Conservation (phyloP, 2,797 vertebrate species). For the Borostomias antarcticus region DNA sequence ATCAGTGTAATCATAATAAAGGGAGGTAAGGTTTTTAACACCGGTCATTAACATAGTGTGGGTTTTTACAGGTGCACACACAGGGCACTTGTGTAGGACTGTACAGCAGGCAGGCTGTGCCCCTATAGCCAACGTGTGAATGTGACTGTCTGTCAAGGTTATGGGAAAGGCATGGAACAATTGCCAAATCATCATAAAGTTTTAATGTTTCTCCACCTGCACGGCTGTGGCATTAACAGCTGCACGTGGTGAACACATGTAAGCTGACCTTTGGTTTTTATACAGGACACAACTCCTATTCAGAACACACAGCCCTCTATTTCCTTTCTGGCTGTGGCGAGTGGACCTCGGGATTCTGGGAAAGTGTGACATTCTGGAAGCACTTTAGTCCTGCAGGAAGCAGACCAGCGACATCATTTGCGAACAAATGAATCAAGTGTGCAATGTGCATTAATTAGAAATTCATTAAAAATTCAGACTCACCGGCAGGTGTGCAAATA, state of each 20-base stretch:
- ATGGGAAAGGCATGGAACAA: constrained; percentile 35
- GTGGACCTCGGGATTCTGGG: constrained; percentile 48
- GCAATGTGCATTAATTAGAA: constrained; percentile 85
- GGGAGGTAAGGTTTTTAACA: constrained; percentile 18
- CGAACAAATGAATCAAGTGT: constrained; percentile 80
- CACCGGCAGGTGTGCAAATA: constrained; percentile 86
- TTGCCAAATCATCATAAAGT: constrained; percentile 39
- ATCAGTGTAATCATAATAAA: constrained; percentile 23
- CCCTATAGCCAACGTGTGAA: constrained; percentile 23
- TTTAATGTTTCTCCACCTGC: constrained; percentile 46
- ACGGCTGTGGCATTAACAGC: constrained; percentile 30
- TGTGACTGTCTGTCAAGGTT: constrained; percentile 32
- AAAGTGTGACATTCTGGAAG: constrained; percentile 53
- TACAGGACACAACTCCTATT: constrained; percentile 31
- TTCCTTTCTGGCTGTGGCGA: constrained; percentile 28
- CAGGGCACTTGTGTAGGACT: constrained; percentile 12
- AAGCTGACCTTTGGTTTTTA: constrained; percentile 38
- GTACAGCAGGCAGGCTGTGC: constrained; percentile 23
- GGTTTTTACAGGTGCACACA: constrained; percentile 40
- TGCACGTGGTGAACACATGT: constrained; percentile 41
- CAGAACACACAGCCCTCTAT: constrained; percentile 9
- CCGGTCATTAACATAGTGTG: constrained; percentile 22
- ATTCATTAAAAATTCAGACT: constrained; percentile 85
- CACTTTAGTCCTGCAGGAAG: constrained; percentile 61
- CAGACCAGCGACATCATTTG: constrained; percentile 72